A percentile compares a stretch with the other conserved stretches of the same genome.
These are phyloP conservation scores for Caenorhabditis sinica DNA, from an alignment of 2,888 invertebrate species.

Conservation along the genomic window DNA sequence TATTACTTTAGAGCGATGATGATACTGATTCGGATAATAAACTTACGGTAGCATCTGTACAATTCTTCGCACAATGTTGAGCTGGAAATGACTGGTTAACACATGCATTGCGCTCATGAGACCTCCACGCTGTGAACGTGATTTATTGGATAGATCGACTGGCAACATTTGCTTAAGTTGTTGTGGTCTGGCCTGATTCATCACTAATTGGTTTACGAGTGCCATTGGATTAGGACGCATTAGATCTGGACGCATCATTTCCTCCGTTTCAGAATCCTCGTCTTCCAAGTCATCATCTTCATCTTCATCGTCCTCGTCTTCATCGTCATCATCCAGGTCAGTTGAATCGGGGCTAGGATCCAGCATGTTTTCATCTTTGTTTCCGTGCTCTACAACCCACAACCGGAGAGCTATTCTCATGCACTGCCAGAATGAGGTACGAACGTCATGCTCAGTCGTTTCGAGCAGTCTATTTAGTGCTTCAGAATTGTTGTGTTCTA, in stretches of 20 bases:
- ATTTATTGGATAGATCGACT: slow-evolving; percentile 47
- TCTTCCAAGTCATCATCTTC: slow-evolving; percentile 61
- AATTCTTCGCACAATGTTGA: slow-evolving; percentile 45
- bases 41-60: slow-evolving; percentile 52
- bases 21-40: background rate
- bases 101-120: background rate
- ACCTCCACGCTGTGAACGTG: slow-evolving; percentile 42
- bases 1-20: background rate
- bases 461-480: slow-evolving; percentile 49
- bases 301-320: slow-evolving; percentile 53
- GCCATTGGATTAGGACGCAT: slow-evolving; percentile 36
- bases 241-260: slow-evolving; percentile 40
- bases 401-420: slow-evolving; percentile 53
- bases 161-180: slow-evolving; percentile 34
- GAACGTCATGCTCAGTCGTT: slow-evolving; percentile 51
- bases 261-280: slow-evolving; percentile 61
- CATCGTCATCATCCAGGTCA: slow-evolving; percentile 60
- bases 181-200: slow-evolving; percentile 32
- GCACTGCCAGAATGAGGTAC: slow-evolving; percentile 56
- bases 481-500: slow-evolving; percentile 52
- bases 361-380: slow-evolving; percentile 48
- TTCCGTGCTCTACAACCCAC: slow-evolving; percentile 48
- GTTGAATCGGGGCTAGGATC: slow-evolving; percentile 53
- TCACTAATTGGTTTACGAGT: slow-evolving; percentile 32
- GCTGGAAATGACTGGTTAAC: slow-evolving; percentile 25